These are phyloP conservation scores for Centropyge bicolor DNA, from an alignment of 2,797 vertebrate species.

Conservation along the genomic window DNA sequence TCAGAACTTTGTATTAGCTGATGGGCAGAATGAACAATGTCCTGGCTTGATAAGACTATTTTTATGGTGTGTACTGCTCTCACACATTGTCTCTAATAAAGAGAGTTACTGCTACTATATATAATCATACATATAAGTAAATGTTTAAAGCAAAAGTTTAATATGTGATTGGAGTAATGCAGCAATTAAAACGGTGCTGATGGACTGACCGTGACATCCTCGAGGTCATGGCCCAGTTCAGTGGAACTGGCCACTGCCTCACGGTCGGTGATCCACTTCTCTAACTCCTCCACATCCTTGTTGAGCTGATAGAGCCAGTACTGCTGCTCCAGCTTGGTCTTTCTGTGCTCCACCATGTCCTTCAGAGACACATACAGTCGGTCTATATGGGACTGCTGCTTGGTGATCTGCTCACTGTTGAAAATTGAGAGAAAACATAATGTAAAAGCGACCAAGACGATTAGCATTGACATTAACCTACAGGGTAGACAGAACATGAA, in stretches of 20 bases:
- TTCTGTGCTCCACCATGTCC: conserved; percentile 93
- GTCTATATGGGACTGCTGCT: conserved; percentile 95
- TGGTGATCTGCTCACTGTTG: conserved; percentile 89
- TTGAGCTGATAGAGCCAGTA: conserved; percentile 95
- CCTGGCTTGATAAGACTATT: too few species aligned
- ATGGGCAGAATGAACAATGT: too few species aligned
- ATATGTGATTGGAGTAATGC: not conserved
- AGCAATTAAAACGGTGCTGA: not conserved
- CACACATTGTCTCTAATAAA: too few species aligned
- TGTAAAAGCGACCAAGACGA: conserved; percentile 7
- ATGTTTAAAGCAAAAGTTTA: too few species aligned
- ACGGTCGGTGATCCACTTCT: conserved; percentile 95
- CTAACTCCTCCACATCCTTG: conserved; percentile 93
- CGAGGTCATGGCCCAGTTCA: conserved; percentile 94
- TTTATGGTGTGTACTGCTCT: too few species aligned
- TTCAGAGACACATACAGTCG: conserved; percentile 93
- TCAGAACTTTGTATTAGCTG: not conserved
- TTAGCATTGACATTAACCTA: not conserved
- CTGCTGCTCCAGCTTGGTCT: conserved; percentile 92
- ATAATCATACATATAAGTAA: too few species aligned
- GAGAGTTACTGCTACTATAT: not conserved
- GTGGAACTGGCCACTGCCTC: conserved; percentile 94
- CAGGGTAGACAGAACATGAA: not conserved
- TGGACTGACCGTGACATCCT: conserved; percentile 92
- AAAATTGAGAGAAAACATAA: conserved; percentile 8